Conservation (phyloP, 2,113 vertebrate genomes). For the Zosterops japonicus region DNA sequence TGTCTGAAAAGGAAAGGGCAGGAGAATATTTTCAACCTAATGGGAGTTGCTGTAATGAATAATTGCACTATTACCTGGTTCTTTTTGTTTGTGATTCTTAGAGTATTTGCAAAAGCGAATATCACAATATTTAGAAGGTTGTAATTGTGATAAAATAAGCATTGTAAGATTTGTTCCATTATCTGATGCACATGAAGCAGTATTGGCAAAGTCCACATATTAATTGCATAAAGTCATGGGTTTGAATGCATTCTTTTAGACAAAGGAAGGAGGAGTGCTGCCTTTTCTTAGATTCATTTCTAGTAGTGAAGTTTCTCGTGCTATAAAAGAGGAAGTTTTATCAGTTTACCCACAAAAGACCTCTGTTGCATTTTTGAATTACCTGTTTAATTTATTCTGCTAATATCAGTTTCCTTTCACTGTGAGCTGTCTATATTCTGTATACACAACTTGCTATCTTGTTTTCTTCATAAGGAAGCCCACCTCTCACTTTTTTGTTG, state of each 20-base stretch:
- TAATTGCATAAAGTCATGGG: neutral
- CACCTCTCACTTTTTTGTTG: neutral
- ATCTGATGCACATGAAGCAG: neutral
- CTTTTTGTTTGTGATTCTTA: neutral
- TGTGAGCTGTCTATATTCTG: neutral
- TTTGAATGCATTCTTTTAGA: neutral
- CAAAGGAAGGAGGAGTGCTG: neutral
- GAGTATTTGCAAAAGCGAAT: neutral
- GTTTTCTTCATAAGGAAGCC: neutral
- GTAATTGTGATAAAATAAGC: neutral
- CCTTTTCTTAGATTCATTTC: neutral
- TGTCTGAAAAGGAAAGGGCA: neutral
- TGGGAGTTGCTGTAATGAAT: neutral
- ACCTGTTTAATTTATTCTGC: neutral
- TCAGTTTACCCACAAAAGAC: neutral
- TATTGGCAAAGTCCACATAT: neutral
- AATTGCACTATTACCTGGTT: accelerated
- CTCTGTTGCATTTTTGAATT: neutral
- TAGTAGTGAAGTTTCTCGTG: neutral
- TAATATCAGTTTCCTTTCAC: neutral
- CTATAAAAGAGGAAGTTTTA: neutral
- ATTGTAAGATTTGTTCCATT: neutral
- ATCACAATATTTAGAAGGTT: neutral
- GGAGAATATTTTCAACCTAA: neutral
- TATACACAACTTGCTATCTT: neutral